A percentile compares a stretch with the other conserved stretches of the same genome.
phyloP scores from a whole-genome alignment of 2,888 invertebrate genomes.

The Schizaphis graminum region DNA sequence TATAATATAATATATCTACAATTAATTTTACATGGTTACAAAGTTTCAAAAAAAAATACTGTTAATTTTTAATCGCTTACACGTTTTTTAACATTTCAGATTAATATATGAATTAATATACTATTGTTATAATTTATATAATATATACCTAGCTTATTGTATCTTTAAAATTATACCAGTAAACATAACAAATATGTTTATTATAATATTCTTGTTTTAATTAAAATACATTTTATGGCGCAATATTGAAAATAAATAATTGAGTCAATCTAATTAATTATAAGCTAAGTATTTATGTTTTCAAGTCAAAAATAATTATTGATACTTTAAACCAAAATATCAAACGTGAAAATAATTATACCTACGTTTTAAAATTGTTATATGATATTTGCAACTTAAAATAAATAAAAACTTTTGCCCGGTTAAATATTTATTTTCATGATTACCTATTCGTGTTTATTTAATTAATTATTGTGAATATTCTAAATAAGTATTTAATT shows the following conservation, averaged over 20 bases:
- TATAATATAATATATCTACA: too few species aligned
- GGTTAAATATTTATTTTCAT: not conserved
- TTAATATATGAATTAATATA: not conserved
- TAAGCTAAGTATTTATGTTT: too few species aligned
- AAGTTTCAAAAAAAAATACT: not conserved
- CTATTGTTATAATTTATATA: too few species aligned
- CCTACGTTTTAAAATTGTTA: not conserved
- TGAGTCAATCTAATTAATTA: not conserved
- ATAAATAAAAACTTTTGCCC: not conserved
- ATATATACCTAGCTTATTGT: not conserved
- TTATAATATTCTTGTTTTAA: not conserved
- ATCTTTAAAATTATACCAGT: not conserved
- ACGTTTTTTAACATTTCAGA: not conserved
- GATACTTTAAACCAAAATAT: not conserved
- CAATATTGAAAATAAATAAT: not conserved
- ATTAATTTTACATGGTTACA: not conserved
- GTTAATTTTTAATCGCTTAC: not conserved
- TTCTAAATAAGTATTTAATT: not conserved
- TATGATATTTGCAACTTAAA: not conserved
- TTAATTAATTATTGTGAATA: too few species aligned
- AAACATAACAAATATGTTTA: not conserved
- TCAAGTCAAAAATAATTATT: not conserved
- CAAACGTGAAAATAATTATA: not conserved
- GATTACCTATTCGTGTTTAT: not conserved
- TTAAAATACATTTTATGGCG: not conserved